Evolutionary conservation across 2,888 invertebrate species (phyloP).

Genomic region (Drosophila greeni): DNA sequence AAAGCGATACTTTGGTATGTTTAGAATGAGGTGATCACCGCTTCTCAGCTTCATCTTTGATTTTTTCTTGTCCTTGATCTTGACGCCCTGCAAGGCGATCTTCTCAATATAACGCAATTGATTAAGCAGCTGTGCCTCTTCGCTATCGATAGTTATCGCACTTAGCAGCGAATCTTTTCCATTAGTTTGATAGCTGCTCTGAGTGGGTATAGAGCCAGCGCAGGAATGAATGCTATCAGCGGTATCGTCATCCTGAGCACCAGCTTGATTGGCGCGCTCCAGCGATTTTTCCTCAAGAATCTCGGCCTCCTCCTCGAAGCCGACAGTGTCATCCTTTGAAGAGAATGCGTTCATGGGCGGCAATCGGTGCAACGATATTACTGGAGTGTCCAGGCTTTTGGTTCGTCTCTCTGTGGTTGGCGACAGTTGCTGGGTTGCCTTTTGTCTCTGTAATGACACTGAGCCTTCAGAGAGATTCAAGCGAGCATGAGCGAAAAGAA

Average conservation of each 20-base stretch:
- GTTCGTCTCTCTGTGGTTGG: conserved; percentile 87
- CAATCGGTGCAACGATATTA: conserved; percentile 87
- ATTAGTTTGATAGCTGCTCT: conserved; percentile 69
- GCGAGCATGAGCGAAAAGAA: conserved; percentile 88
- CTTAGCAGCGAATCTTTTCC: conserved; percentile 77
- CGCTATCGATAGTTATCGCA: conserved; percentile 81
- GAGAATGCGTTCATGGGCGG: conserved; percentile 92
- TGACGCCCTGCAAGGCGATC: conserved; percentile 78
- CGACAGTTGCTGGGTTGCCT: conserved; percentile 84
- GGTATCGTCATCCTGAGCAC: conserved; percentile 81
- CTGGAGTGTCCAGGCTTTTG: conserved; percentile 90
- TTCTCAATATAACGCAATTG: conserved; percentile 79
- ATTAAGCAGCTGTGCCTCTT: conserved; percentile 81
- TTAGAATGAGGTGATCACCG: conserved; percentile 78
- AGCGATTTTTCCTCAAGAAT: conserved; percentile 82
- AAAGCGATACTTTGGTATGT: conserved; percentile 78
- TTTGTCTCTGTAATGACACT: conserved; percentile 86
- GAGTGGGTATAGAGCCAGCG: conserved; percentile 78
- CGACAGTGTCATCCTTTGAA: conserved; percentile 92
- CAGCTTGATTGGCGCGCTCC: conserved; percentile 74
- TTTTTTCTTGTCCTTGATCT: conserved; percentile 78
- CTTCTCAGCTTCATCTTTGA: conserved; percentile 78
- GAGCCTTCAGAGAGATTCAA: conserved; percentile 92
- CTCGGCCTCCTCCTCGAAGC: conserved; percentile 84
- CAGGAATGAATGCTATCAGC: conserved; percentile 79